Evolutionary conservation across 2,797 vertebrate species (phyloP).

Genomic region (Sebastes steindachneri): DNA sequence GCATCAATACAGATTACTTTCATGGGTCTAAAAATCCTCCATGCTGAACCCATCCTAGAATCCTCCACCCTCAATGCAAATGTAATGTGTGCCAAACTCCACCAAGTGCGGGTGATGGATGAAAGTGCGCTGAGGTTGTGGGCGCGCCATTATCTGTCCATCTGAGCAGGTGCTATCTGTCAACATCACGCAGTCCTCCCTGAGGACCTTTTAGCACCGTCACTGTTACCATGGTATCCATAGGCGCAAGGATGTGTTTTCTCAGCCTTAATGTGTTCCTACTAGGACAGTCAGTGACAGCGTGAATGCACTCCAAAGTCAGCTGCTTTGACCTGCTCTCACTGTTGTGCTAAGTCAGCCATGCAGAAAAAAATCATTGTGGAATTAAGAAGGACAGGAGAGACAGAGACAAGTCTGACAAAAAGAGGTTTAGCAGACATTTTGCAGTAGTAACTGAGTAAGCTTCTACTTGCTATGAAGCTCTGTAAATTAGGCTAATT

Average conservation of each 20-base stretch:
- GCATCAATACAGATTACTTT: background rate
- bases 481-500: constrained; percentile 27
- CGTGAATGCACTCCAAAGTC: constrained; percentile 15
- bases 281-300: constrained; percentile 31
- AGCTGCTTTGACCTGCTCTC: constrained; percentile 32
- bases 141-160: constrained; percentile 33
- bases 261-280: constrained; percentile 1
- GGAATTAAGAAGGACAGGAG: constrained; percentile 21
- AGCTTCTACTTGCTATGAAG: background rate
- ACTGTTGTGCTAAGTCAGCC: constrained; percentile 39
- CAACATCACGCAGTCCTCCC: constrained; percentile 28
- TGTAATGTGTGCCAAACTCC: background rate
- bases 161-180: constrained; percentile 34
- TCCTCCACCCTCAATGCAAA: background rate
- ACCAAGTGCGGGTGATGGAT: constrained; percentile 21
- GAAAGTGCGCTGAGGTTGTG: constrained; percentile 12
- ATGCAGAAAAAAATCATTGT: constrained; percentile 23
- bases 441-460: background rate
- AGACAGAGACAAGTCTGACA: background rate
- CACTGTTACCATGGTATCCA: constrained; percentile 48
- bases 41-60: background rate
- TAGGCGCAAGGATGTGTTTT: background rate
- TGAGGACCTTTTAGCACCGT: constrained; percentile 17
- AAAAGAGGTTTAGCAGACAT: constrained; percentile 5
- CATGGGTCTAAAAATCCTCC: background rate